A percentile compares a stretch with the other conserved stretches of the same genome.
These are phyloP conservation scores for Neoarius graeffei DNA, from an alignment of 2,113 vertebrate genomes.

Conservation along the genomic window DNA sequence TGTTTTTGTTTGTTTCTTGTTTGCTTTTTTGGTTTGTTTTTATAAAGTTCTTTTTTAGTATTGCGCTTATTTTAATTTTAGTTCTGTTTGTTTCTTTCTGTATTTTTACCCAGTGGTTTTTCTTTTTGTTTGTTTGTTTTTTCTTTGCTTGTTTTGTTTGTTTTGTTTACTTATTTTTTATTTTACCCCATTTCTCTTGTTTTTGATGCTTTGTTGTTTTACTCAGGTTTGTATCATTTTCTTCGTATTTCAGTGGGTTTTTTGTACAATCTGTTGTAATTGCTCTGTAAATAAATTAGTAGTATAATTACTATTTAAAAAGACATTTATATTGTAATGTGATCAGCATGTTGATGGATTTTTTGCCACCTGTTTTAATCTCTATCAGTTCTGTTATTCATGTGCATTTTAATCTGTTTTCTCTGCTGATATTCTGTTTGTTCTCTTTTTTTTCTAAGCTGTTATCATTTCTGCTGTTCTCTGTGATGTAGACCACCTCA, in stretches of 20 bases:
- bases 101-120: background rate
- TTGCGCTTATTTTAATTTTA: background rate
- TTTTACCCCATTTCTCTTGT: background rate
- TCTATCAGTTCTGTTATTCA: background rate
- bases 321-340: too few species aligned
- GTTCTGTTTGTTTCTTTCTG: background rate
- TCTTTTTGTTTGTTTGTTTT: background rate
- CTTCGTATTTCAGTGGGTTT: too few species aligned
- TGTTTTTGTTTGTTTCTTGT: background rate
- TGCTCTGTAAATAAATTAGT: background rate
- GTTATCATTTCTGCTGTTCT: background rate
- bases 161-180: background rate
- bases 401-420: background rate
- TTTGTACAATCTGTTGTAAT: background rate
- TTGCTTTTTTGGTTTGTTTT: background rate
- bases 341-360: too few species aligned
- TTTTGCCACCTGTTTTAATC: background rate
- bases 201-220: background rate
- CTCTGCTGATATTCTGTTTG: background rate
- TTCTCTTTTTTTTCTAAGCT: background rate
- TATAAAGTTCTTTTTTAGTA: background rate
- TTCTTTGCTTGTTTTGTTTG: background rate
- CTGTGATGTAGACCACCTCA: constrained; percentile 84
- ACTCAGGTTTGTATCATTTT: too few species aligned
- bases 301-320: background rate